phyloP scores from a whole-genome alignment of 2,888 invertebrate genomes.

The Mayetiola destructor region DNA sequence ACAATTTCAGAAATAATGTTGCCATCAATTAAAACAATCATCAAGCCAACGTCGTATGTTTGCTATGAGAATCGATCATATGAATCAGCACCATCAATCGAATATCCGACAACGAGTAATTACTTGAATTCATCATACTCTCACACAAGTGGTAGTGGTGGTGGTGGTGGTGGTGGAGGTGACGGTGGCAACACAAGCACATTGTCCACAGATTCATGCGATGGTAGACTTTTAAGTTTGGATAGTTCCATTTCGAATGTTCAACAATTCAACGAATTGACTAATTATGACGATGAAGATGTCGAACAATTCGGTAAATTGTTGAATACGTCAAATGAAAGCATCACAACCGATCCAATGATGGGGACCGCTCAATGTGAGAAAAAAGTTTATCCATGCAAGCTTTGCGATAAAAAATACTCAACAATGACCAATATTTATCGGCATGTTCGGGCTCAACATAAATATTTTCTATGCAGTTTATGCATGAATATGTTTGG shows the following conservation, averaged over 20 bases:
- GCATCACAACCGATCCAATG: neutral
- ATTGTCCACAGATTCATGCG: neutral
- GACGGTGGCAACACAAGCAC: no score
- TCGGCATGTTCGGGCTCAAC: constrained; percentile 23
- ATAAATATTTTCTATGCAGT: constrained; percentile 17
- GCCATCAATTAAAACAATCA: constrained; percentile 18
- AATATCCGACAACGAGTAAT: neutral
- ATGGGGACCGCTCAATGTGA: neutral
- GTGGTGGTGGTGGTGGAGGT: neutral
- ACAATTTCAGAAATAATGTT: constrained; percentile 16
- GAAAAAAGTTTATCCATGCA: constrained; percentile 19
- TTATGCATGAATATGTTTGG: constrained; percentile 17
- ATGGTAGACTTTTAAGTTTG: neutral
- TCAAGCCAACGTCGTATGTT: constrained; percentile 15
- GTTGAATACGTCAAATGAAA: neutral
- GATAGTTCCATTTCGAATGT: neutral
- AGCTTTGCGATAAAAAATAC: constrained; percentile 21
- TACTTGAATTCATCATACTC: neutral
- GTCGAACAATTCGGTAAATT: neutral
- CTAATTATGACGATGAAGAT: neutral
- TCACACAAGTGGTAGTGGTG: neutral
- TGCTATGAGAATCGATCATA: constrained; percentile 3
- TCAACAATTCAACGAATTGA: neutral
- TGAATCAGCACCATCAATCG: neutral
- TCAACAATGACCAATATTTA: constrained; percentile 20